Base-by-base conservation (phyloP, 30 jellyfish, hydroid and myxozoan species). In the Pseudorhiza aurosa region DNA sequence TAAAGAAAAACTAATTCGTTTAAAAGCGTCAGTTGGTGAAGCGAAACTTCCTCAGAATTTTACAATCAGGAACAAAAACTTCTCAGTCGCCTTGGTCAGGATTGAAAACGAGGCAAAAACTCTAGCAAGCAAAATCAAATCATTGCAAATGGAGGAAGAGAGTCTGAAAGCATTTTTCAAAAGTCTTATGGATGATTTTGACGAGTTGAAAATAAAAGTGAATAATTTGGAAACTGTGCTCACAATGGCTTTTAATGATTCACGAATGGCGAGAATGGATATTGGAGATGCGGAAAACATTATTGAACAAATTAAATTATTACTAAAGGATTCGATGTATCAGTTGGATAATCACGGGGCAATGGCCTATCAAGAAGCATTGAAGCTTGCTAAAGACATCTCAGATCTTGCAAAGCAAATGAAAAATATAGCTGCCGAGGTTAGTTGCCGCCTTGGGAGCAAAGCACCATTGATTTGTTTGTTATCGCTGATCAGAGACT, bases 361-460 rank as follows among this genome's bases (percentile, higher is more conserved):
- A 36, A n/a, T 33, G 79, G 78, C 83, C 0, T 82, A 65, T 21
- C 36, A 69, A 21, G 94, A 80, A 25, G 88, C 83, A 10, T 37
- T 62, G 58, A 55, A 56, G 76, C 82, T 60, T 18, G 95, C 93
- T 1, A 72, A 58, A 47, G 97, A 78, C 27, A 64, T 79, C 31
- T 81, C 96, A 29, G 96, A 81, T 60, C 40, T 83, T 17, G 97
- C 97, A 25, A 93, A 86, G 72, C 65, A 58, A 56, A 82, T 93
- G 96, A 93, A 77, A 42, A 85, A 31, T 19, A 93, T 93, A 45
- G 99, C 99, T 1, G 95, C 95, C 19, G 97, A 93, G 97, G 99
- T 93, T 12, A 44, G 11, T 17, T 51, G 47, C 26, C 32, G 11
- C 0, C 14, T 74, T 44, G 28, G 65, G 5, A 5, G 14, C 60